phyloP scores from a whole-genome alignment of 2,797 vertebrate species.

The Antrozous pallidus region DNA sequence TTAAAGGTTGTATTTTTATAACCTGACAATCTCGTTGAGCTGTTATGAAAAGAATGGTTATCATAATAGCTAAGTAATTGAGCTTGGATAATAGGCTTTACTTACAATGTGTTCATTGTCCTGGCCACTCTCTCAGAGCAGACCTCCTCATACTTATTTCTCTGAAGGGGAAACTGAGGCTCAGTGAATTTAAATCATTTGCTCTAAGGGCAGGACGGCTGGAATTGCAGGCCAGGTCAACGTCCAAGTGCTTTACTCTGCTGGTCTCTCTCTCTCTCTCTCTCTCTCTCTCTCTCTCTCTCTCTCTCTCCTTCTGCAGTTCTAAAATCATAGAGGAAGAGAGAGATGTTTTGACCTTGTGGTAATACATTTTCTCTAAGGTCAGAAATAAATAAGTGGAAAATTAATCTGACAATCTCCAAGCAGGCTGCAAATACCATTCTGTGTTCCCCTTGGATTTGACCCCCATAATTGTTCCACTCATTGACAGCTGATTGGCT shows the following conservation, averaged over 20 bases:
- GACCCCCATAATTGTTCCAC: slow-evolving; percentile 32
- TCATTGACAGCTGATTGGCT: slow-evolving; percentile 64
- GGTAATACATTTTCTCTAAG: slow-evolving; percentile 60
- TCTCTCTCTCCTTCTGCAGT: slow-evolving; percentile 4
- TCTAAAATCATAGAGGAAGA: slow-evolving; percentile 53
- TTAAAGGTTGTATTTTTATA: slow-evolving; percentile 27
- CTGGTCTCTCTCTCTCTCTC: not conserved
- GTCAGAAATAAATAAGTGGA: slow-evolving; percentile 72
- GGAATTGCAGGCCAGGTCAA: not conserved
- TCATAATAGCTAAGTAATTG: not conserved
- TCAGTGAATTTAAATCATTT: not conserved
- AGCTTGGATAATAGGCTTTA: not conserved
- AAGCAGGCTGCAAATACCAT: slow-evolving; percentile 47
- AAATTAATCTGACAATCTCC: slow-evolving; percentile 68
- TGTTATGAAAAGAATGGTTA: not conserved
- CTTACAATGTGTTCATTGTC: not conserved
- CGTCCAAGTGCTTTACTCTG: not conserved
- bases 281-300: slow-evolving; percentile 25
- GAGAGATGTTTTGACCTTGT: slow-evolving; percentile 65
- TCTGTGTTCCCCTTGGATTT: slow-evolving; percentile 28
- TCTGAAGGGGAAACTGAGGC: not conserved
- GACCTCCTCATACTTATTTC: not conserved
- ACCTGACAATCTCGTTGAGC: not conserved
- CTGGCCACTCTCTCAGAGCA: not conserved
- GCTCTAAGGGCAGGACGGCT: not conserved